A percentile compares a stretch with the other conserved stretches of the same genome.
These are phyloP conservation scores for Tipula unca DNA, from an alignment of 2,888 invertebrate species.

Conservation along the genomic window DNA sequence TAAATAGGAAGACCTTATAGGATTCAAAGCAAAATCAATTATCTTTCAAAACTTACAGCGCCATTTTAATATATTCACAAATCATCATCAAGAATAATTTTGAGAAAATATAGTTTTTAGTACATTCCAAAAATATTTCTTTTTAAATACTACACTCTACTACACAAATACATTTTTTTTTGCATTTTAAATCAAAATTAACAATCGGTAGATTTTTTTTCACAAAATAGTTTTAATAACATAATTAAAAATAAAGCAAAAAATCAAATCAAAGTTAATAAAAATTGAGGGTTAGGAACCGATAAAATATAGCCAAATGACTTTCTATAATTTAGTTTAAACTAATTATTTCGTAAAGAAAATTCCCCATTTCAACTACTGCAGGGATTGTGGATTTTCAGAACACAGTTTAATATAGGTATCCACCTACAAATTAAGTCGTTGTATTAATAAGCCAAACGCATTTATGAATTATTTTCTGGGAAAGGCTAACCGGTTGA, in stretches of 20 bases:
- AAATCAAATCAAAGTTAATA: background rate
- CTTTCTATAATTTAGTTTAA: no score
- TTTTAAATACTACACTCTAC: background rate
- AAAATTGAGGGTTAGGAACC: no score
- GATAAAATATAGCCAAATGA: no score
- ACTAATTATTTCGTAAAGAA: no score
- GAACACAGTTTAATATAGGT: no score
- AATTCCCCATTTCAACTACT: no score
- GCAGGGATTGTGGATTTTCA: no score
- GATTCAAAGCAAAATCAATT: background rate
- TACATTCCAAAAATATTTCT: background rate
- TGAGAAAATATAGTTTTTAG: background rate
- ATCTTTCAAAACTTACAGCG: background rate
- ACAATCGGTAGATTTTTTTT: background rate
- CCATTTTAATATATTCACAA: background rate
- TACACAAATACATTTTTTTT: background rate
- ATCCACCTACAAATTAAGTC: no score
- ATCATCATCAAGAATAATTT: background rate
- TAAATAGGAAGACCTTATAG: background rate
- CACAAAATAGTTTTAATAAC: background rate
- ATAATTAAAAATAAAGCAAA: background rate
- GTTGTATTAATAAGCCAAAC: no score
- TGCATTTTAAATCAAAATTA: background rate
- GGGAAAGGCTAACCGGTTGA: no score
- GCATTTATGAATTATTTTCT: no score